Conservation (phyloP, 2,888 invertebrate species). For the Leptura quadrifasciata region DNA sequence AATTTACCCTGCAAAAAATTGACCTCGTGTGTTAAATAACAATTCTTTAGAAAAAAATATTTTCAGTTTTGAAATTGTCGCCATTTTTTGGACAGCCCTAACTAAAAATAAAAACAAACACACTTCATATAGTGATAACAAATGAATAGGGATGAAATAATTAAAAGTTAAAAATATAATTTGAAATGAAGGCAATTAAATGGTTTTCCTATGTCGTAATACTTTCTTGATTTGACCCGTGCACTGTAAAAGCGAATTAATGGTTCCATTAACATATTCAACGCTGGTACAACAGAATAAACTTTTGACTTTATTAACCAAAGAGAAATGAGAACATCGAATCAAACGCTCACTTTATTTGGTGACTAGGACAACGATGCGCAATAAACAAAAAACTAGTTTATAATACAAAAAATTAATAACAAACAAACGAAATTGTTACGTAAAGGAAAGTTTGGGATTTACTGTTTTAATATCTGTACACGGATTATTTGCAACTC, state of each 20-base stretch:
- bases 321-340: background rate
- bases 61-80: no score
- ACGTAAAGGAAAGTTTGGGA: conserved; percentile 13
- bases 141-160: no score
- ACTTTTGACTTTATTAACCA: background rate
- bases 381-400: background rate
- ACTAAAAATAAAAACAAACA: no score
- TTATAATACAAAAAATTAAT: background rate
- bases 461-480: background rate
- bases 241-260: background rate
- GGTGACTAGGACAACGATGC: background rate
- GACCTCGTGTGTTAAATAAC: no score
- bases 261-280: background rate
- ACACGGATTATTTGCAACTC: background rate
- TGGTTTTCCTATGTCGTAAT: background rate
- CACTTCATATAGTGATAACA: no score
- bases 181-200: background rate
- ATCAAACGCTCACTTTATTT: background rate
- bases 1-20: no score
- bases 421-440: background rate
- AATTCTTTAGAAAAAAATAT: no score
- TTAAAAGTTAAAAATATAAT: background rate
- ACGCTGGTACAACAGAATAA: background rate
- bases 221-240: background rate
- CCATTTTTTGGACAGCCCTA: no score